Evolutionary conservation across 2,888 invertebrate species (phyloP).

Genomic region (Petrolisthes cinctipes): DNA sequence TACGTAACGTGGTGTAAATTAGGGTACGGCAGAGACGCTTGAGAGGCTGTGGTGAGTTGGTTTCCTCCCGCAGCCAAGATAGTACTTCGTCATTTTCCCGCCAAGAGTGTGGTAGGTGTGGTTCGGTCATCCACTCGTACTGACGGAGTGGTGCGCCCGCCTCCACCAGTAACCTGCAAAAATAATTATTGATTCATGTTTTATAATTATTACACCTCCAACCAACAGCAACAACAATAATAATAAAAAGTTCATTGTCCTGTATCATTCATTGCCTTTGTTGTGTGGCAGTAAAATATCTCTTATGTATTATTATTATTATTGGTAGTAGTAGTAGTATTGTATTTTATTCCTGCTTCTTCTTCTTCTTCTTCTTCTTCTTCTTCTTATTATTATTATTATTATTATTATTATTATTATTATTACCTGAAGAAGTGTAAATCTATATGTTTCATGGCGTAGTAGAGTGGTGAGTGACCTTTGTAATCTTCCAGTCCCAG

Average conservation of each 20-base stretch:
- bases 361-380: neutral
- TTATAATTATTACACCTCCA: neutral
- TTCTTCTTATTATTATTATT: neutral
- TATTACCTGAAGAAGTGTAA: slow-evolving; percentile 41
- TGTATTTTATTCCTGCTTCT: too few species aligned
- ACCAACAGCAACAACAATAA: too few species aligned
- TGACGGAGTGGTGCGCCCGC: slow-evolving; percentile 4
- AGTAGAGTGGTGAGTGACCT: slow-evolving; percentile 41
- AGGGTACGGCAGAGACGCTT: slow-evolving; percentile 14
- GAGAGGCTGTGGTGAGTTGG: slow-evolving; percentile 22
- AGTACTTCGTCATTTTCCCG: neutral
- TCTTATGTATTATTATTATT: too few species aligned
- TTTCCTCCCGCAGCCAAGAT: slow-evolving; percentile 5
- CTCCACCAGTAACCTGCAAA: slow-evolving; percentile 28
- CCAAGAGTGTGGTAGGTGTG: slow-evolving; percentile 22
- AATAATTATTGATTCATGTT: neutral
- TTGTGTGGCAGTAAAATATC: too few species aligned
- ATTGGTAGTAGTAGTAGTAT: too few species aligned
- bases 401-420: slow-evolving; percentile 12
- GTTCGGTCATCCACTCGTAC: slow-evolving; percentile 32
- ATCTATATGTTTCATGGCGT: slow-evolving; percentile 46
- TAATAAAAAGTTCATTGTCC: too few species aligned
- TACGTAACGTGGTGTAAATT: neutral
- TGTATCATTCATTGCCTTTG: too few species aligned
- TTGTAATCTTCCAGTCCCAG: slow-evolving; percentile 40